phyloP scores from a whole-genome alignment of 2,113 vertebrate genomes.

The Semnornis frantzii region DNA sequence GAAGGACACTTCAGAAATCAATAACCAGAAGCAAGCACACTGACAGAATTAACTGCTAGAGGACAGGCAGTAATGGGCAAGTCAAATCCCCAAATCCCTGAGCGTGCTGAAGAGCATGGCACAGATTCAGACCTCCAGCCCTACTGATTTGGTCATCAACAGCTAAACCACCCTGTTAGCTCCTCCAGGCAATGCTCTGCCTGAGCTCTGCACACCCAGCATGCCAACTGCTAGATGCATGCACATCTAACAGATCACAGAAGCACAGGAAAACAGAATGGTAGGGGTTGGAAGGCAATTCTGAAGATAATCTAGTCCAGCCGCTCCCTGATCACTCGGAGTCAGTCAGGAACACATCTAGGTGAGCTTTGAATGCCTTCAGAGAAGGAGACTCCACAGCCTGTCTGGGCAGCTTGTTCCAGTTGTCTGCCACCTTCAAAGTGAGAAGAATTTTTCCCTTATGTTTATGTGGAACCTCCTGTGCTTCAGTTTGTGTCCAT shows the following conservation, averaged over 20 bases:
- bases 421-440: too few relatives aligned
- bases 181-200: background rate
- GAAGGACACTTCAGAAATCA: background rate
- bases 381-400: too few relatives aligned
- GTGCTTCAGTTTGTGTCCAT: too few relatives aligned
- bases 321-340: too few relatives aligned
- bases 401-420: too few relatives aligned
- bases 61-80: background rate
- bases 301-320: too few relatives aligned
- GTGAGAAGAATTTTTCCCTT: too few relatives aligned
- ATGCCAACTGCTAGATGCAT: background rate
- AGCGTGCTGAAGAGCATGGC: accelerated
- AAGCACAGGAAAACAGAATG: too few relatives aligned
- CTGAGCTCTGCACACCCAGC: background rate
- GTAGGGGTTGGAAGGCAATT: too few relatives aligned
- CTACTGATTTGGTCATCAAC: background rate
- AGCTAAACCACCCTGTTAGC: background rate
- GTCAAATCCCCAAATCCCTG: background rate
- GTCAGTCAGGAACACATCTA: too few relatives aligned
- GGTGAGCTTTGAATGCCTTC: too few relatives aligned
- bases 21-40: background rate
- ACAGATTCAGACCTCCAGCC: background rate
- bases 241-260: background rate
- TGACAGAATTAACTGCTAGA: background rate
- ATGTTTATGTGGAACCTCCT: too few relatives aligned